Evolutionary conservation across 2,888 invertebrate genomes (phyloP), one percentile per base, ranked within the genome.

Genomic region (Drosophila siamana): DNA sequence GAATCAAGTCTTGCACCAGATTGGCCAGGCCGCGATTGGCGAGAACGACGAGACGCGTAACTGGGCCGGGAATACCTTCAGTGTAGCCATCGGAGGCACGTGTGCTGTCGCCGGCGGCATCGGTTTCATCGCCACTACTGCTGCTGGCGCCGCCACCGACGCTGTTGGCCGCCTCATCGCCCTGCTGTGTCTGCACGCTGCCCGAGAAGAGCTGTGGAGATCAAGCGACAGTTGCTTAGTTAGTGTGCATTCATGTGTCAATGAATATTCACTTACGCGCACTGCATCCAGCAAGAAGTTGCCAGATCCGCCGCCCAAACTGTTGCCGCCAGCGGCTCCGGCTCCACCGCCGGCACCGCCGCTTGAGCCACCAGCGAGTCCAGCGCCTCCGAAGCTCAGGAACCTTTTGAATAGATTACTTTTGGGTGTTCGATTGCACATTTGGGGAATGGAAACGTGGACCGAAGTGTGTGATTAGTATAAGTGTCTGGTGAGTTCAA

Each of bases 221-320:
- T 6, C 2, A 24, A 4, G 22, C 1, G 9, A n/a, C 36, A 22
- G 7, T 2, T 3, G n/a, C 6, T 2, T 9, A 2, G 13, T 3
- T 36, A 19, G 16, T 8, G n/a, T 4, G 2, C 0, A 22, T 7
- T n/a, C n/a, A n/a, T n/a, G n/a, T n/a, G 19, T 19, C 19, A 19
- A 3, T 19, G 1, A 19, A 22, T 11, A 4, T 24, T 4, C 26
- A 94, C 96, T 96, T 93, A 97, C 97, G 94, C 97, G 94, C 92
- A 97, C 96, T 91, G 97, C 95, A 92, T 97, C 97, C 92, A 97
- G 97, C 80, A 97, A 94, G 94, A 97, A 97, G 93, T 97, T 97
- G 72, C 97, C 97, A 52, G 96, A 96, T 59, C 97, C 96, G 75
- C 95, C 96, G n/a, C 96, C 92, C 48, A 94, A 93, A 44, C 90